A percentile compares a stretch with the other conserved stretches of the same genome.
Conservation (phyloP, 2,797 vertebrate genomes). For the Centroberyx gerrardi region DNA sequence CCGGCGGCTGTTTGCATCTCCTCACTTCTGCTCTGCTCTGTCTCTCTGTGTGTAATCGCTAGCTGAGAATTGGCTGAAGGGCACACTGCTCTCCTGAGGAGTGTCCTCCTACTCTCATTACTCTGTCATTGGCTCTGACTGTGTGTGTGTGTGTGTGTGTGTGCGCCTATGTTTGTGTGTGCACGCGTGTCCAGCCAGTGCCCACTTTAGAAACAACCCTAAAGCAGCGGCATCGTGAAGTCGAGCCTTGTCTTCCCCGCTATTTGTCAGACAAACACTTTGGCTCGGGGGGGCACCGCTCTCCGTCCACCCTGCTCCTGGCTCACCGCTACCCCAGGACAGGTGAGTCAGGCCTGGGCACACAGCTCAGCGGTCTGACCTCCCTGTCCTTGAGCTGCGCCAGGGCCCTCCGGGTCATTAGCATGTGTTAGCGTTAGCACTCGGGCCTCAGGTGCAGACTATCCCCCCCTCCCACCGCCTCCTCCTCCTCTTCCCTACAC, state of each 20-base stretch:
- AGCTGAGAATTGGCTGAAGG: slow-evolving; percentile 75
- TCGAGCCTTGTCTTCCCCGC: slow-evolving; percentile 48
- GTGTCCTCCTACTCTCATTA: slow-evolving; percentile 83
- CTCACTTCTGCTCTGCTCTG: slow-evolving; percentile 49
- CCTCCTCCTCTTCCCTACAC: slow-evolving; percentile 7
- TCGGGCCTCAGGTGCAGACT: slow-evolving; percentile 58
- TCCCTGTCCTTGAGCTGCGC: slow-evolving; percentile 70
- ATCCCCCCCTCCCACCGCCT: background rate
- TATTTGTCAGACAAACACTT: slow-evolving; percentile 58
- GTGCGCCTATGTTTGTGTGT: background rate
- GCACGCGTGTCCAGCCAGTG: slow-evolving; percentile 28
- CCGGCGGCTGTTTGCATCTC: slow-evolving; percentile 52
- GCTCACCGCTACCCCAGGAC: slow-evolving; percentile 45
- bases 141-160: slow-evolving; percentile 24
- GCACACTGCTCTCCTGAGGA: slow-evolving; percentile 74
- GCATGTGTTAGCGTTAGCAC: slow-evolving; percentile 67
- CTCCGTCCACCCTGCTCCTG: slow-evolving; percentile 51
- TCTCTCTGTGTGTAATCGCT: slow-evolving; percentile 69
- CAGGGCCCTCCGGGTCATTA: slow-evolving; percentile 62
- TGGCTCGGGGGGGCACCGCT: slow-evolving; percentile 48
- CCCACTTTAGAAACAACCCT: slow-evolving; percentile 59
- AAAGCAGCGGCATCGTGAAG: slow-evolving; percentile 49
- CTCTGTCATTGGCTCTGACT: slow-evolving; percentile 50
- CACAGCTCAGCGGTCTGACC: slow-evolving; percentile 64
- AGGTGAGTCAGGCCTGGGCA: slow-evolving; percentile 67